A percentile compares a stretch with the other conserved stretches of the same genome.
These are phyloP conservation scores for Drosophila bipectinata DNA, from an alignment of 1,140 invertebrate species.

Conservation along the genomic window DNA sequence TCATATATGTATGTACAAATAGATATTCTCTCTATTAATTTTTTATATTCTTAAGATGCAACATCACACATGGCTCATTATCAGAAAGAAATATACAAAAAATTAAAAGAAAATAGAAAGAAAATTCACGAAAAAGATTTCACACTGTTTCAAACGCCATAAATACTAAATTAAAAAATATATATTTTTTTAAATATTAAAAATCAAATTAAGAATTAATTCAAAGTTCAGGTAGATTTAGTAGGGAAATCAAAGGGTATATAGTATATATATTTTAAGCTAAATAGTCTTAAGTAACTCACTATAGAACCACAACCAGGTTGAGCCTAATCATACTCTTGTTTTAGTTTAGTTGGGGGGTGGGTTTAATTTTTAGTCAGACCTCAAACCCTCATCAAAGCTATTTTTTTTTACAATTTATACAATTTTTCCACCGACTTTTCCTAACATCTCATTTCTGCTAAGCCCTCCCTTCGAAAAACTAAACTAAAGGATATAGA, in stretches of 20 bases:
- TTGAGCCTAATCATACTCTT: constrained; percentile 31
- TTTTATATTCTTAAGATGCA: constrained; percentile 31
- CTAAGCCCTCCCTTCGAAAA: constrained; percentile 33
- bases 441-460: constrained; percentile 11
- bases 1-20: constrained; percentile 34
- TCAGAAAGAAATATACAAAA: constrained; percentile 29
- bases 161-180: constrained; percentile 8
- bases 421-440: constrained; percentile 48
- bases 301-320: constrained; percentile 79
- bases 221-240: constrained; percentile 41
- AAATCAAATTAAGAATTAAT: constrained; percentile 56
- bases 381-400: constrained; percentile 68
- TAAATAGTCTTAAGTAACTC: constrained; percentile 45
- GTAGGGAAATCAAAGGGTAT: constrained; percentile 43
- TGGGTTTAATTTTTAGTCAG: constrained; percentile 23
- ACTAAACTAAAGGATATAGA: constrained; percentile 55
- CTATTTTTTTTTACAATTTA: constrained; percentile 63
- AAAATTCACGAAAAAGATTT: constrained; percentile 78
- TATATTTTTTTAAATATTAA: not conserved
- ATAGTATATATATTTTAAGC: constrained; percentile 29
- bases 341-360: constrained; percentile 30
- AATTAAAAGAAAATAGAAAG: constrained; percentile 18
- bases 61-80: constrained; percentile 45
- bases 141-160: constrained; percentile 52
- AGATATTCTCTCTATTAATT: not conserved